A percentile compares a stretch with the other conserved stretches of the same genome.
Evolutionary conservation across 2,888 invertebrate genomes (phyloP).

Genomic region (Nineta flava): DNA sequence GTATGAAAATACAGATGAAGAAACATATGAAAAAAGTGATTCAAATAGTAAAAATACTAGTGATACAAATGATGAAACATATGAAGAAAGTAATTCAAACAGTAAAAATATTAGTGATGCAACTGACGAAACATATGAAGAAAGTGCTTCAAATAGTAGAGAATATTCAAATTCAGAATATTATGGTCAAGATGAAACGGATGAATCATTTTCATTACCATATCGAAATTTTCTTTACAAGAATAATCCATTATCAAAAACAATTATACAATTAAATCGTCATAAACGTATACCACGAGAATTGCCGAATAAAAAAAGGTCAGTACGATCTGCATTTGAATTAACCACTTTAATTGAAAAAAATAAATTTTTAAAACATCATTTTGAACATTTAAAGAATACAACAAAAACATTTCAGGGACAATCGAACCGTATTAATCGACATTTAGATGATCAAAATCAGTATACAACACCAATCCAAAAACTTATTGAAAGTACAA

Average conservation of each 20-base stretch:
- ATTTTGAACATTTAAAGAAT: background rate
- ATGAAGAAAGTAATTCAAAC: background rate
- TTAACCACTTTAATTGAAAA: conserved; percentile 1
- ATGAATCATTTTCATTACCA: background rate
- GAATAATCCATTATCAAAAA: background rate
- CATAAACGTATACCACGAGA: background rate
- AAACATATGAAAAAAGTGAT: background rate
- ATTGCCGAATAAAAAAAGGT: conserved; percentile 1
- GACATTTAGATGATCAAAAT: too few relatives aligned
- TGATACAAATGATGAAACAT: background rate
- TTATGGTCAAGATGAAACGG: background rate
- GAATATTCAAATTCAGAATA: background rate
- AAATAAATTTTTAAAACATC: conserved; percentile 5
- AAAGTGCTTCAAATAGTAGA: background rate
- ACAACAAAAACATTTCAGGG: background rate
- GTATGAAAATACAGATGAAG: background rate
- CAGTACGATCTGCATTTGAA: background rate
- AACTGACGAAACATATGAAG: background rate
- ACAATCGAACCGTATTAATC: too few relatives aligned
- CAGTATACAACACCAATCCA: too few relatives aligned
- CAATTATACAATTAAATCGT: background rate
- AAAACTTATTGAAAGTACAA: too few relatives aligned
- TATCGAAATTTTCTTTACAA: background rate
- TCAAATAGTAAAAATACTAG: background rate
- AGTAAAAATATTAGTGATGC: background rate